Base-by-base conservation (phyloP, 2,797 vertebrate genomes). In the Corythornis leucogaster region DNA sequence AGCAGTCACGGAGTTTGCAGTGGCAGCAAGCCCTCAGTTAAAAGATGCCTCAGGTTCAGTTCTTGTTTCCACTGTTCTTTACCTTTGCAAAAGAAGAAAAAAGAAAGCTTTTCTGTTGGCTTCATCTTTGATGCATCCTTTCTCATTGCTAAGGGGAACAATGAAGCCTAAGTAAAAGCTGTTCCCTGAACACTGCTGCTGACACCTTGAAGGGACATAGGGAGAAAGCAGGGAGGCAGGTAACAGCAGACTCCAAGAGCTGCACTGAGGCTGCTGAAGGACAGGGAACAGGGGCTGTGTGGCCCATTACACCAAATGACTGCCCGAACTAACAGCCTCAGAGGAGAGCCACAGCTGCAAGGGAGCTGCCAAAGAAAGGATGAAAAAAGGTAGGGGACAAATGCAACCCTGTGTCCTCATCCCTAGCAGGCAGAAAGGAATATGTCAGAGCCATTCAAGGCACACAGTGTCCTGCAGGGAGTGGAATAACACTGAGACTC, bases 81-180 rank as follows among this genome's bases (percentile, higher is more conserved):
- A 43, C 31, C 35, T 70, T 93, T 84, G 25, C 40, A 75, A 84
- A 81, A 75, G 45, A 90, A 92, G 17, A 48, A 8, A 70, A 85
- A 77, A 59, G n/a, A n/a, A 61, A 66, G 33, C 21, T 90, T 30
- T 69, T 59, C 43, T 80, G 9, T 59, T 76, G 13, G 6, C 48
- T 67, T 69, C 2, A 0, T 31, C 19, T 67, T 30, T 69, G 38
- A 62, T 55, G 45, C 16, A 51, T 30, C 21, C 40, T 74, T 87
- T 81, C 63, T 46, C 21, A 40, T 62, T 74, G 61, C 31, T 33
- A 75, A 76, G 33, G 8, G 7, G 12, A 87, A 15, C 46, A 19
- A 77, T 76, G 59, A 86, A 73, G 38, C 46, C 63, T n/a, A 25
- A 76, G 43, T 22, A 85, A 81, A 92, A 91, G 14, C 18, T 33